phyloP scores from a whole-genome alignment of 2,113 vertebrate species.

The Ovis canadensis region DNA sequence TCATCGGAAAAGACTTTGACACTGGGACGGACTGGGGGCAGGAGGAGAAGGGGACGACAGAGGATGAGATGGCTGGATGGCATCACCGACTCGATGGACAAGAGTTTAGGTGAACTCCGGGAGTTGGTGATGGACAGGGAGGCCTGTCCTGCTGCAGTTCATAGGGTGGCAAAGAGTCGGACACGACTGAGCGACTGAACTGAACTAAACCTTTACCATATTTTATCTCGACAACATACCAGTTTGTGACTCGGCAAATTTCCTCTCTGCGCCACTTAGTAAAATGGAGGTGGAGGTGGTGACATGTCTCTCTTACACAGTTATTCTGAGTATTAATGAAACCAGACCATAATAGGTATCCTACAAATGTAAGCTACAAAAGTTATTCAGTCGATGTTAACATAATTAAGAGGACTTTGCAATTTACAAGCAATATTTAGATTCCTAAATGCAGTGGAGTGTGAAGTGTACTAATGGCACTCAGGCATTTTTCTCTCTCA shows the following conservation, averaged over 20 bases:
- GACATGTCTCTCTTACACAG: background rate
- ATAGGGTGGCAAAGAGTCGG: no score
- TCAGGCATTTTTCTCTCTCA: background rate
- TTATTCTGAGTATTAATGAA: constrained; percentile 5
- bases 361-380: background rate
- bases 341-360: background rate
- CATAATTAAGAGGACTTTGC: background rate
- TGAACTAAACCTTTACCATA: background rate
- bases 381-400: background rate
- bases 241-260: background rate
- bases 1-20: no score
- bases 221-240: background rate
- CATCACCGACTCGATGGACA: no score
- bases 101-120: no score
- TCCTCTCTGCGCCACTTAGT: background rate
- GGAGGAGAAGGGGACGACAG: no score
- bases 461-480: background rate
- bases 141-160: no score
- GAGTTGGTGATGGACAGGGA: no score
- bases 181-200: no score
- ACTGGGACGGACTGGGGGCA: no score
- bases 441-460: background rate
- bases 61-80: no score
- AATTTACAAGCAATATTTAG: background rate
- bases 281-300: background rate